Evolutionary conservation across 2,797 vertebrate species (phyloP).

Genomic region (Melanotaenia pygmaea): DNA sequence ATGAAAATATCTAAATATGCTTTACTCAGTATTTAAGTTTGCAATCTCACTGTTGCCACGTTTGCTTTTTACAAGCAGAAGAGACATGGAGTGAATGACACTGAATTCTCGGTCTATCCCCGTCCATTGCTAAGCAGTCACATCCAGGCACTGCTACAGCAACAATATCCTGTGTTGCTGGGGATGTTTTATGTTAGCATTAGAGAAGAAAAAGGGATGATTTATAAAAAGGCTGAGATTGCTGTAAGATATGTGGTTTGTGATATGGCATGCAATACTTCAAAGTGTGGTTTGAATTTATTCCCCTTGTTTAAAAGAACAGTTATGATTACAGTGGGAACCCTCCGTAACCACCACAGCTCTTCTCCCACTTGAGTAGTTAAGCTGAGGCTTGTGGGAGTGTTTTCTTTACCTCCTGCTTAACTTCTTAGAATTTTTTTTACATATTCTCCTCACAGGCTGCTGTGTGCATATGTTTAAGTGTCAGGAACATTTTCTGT

Average conservation of each 20-base stretch:
- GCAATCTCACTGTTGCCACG: not conserved
- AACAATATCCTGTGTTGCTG: not conserved
- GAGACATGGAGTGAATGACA: not conserved
- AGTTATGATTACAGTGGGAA: not conserved
- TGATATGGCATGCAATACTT: not conserved
- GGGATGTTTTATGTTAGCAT: not conserved
- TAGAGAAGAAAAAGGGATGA: conserved; percentile 1
- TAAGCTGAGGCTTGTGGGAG: conserved; percentile 43
- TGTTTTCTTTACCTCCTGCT: conserved; percentile 44
- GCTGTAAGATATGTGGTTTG: not conserved
- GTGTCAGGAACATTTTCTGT: conserved; percentile 61
- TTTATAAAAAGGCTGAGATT: conserved; percentile 5
- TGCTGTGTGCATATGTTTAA: conserved; percentile 42
- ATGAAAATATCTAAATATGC: too few relatives aligned
- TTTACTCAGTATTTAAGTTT: not conserved
- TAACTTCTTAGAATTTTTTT: conserved; percentile 33
- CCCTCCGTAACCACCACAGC: not conserved
- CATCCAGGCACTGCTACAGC: not conserved
- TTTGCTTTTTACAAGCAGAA: not conserved
- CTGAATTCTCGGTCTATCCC: not conserved
- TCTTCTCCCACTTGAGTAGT: conserved; percentile 48
- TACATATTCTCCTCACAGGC: conserved; percentile 64
- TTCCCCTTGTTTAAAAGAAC: conserved; percentile 24
- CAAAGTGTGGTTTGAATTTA: conserved; percentile 42
- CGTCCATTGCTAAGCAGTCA: not conserved